Base-by-base conservation (phyloP, 1,140 invertebrate species). In the Meloidogyne exigua region DNA sequence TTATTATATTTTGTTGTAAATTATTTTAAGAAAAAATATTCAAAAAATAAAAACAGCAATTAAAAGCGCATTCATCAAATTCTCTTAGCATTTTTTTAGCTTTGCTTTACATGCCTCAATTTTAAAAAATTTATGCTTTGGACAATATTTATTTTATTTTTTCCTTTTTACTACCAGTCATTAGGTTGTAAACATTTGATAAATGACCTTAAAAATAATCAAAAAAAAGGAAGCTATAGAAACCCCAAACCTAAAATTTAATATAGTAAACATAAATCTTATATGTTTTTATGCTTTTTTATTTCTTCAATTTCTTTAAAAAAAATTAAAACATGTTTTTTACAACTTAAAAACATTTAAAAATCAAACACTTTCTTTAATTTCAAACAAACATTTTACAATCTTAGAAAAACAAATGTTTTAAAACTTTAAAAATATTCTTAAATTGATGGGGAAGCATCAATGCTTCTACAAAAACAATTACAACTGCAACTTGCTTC, bases 1-100 rank as follows among this genome's bases (percentile, higher is more conserved):
- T n/a, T n/a, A n/a, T 57, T 57, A 57, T 57, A 7, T 9, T n/a
- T n/a, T 9, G 18, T 18, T n/a, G 18, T 18, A 49, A 49, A 49
- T 49, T 49, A 18, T 49, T 49, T 57, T 1, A 9, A 9, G 36
- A 10, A 39, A 39, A 39, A 39, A 39, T 39, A 39, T 39, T 39
- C 3, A 39, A 39, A 39, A 32, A 39, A 39, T 9, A 39, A 39
- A 39, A 39, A 10, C 4, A 21, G 44, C 72, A 73, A 73, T 73
- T 73, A 73, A 73, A 73, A 26, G 72, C 49, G 57, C 72, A 73
- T 73, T 73, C 71, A 72, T 72, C 71, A 72, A 72, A 72, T 72
- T 64, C 23, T 2, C 25, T 26, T 5, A 42, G 9, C 5, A 23
- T 26, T 57, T 57, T 57, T 57, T 18, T 32, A 39, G 62, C 62